A percentile compares a stretch with the other conserved stretches of the same genome.
Evolutionary conservation across 2,797 vertebrate genomes (phyloP).

Genomic region (Jordanella pulchra): DNA sequence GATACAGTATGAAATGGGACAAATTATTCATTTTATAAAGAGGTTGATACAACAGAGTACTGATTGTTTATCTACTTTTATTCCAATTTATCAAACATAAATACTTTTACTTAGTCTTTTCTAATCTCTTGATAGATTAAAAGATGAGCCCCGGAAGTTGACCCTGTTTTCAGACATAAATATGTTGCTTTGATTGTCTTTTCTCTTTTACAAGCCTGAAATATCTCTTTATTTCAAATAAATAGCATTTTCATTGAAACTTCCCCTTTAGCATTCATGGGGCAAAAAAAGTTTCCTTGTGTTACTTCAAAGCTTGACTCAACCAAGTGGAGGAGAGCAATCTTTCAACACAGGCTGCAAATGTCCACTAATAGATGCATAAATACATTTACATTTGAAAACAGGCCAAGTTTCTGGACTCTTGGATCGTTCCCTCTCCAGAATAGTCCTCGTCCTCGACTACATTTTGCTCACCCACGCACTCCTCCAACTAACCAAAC

Average conservation of each 20-base stretch:
- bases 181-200: slow-evolving; percentile 21
- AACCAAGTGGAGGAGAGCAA: slow-evolving; percentile 52
- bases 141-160: background rate
- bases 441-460: slow-evolving; percentile 18
- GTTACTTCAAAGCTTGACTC: slow-evolving; percentile 57
- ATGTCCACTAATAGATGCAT: slow-evolving; percentile 53
- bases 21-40: background rate
- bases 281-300: slow-evolving; percentile 41
- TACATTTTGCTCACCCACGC: slow-evolving; percentile 21
- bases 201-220: slow-evolving; percentile 30
- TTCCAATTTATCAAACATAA: background rate
- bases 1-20: no score
- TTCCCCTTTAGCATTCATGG: slow-evolving; percentile 20
- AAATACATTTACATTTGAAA: slow-evolving; percentile 67
- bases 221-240: background rate
- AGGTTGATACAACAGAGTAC: background rate
- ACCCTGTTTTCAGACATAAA: background rate
- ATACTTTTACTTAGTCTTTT: background rate
- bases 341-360: slow-evolving; percentile 53
- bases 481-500: slow-evolving; percentile 13
- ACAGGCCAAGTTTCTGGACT: slow-evolving; percentile 55
- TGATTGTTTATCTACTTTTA: background rate
- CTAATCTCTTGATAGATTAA: background rate
- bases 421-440: slow-evolving; percentile 34
- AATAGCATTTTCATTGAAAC: slow-evolving; percentile 4